Conservation (phyloP, 2,113 vertebrate species). For the Alethe diademata region DNA sequence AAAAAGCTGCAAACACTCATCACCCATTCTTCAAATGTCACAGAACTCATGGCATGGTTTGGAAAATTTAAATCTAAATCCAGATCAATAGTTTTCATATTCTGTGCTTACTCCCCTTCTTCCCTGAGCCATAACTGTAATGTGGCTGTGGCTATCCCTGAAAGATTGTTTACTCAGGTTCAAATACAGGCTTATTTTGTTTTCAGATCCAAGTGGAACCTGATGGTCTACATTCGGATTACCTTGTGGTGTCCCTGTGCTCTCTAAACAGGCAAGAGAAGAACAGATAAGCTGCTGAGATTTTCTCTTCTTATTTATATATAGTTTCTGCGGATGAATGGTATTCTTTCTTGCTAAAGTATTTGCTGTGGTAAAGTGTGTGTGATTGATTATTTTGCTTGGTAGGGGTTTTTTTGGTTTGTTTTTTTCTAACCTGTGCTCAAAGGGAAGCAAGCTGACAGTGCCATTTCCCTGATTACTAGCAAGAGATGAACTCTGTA, state of each 20-base stretch:
- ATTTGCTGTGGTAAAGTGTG: not conserved
- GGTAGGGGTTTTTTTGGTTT: not conserved
- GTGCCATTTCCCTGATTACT: not conserved
- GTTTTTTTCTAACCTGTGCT: not conserved
- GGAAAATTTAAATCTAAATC: not conserved
- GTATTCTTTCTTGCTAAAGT: not conserved
- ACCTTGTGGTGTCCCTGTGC: not conserved
- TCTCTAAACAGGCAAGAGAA: not conserved
- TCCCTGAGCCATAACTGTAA: not conserved
- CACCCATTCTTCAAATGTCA: not conserved
- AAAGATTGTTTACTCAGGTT: not conserved
- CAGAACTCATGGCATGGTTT: not conserved
- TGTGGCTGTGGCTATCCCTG: not conserved
- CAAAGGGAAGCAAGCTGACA: not conserved
- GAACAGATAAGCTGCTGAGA: not conserved
- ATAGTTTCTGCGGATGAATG: not conserved
- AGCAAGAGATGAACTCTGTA: not conserved
- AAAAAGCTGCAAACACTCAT: not conserved
- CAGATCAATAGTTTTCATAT: not conserved
- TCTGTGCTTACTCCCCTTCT: not conserved
- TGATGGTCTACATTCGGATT: not conserved
- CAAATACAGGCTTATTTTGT: not conserved
- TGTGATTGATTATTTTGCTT: not conserved
- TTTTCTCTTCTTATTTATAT: not conserved
- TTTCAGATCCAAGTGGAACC: not conserved